phyloP scores from a whole-genome alignment of 2,113 vertebrate species.

The Chlamydotis undulata region DNA sequence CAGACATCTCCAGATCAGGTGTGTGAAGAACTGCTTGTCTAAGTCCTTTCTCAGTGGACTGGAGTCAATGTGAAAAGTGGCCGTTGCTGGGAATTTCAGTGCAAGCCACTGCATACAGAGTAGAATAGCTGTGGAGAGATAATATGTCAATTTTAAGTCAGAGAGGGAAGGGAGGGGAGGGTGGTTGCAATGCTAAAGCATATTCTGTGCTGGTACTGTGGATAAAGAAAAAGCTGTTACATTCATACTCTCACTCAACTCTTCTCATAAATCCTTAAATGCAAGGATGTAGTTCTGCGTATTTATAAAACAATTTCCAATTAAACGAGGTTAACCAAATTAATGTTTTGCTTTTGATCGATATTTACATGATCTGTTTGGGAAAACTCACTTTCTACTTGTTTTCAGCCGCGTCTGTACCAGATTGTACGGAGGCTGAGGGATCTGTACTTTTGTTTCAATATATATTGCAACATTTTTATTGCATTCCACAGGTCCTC shows the following conservation, averaged over 20 bases:
- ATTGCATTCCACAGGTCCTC: constrained; percentile 94
- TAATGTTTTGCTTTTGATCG: not conserved
- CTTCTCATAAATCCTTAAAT: not conserved
- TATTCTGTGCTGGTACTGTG: not conserved
- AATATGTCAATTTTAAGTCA: not conserved
- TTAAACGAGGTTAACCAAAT: not conserved
- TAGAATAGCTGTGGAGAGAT: not conserved
- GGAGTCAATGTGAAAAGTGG: not conserved
- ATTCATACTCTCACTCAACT: not conserved
- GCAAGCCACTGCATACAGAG: not conserved
- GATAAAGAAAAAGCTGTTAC: not conserved
- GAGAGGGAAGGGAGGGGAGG: not conserved
- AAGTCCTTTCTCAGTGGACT: not conserved
- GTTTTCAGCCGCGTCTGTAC: constrained; percentile 69
- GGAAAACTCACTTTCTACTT: constrained; percentile 67
- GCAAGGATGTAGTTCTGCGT: not conserved
- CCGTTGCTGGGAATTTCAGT: not conserved
- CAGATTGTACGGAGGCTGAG: constrained; percentile 73
- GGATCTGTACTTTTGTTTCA: constrained; percentile 73
- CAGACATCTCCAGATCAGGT: not conserved
- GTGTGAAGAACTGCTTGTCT: not conserved
- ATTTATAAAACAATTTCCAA: not conserved
- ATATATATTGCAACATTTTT: constrained; percentile 86
- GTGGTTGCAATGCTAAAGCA: not conserved
- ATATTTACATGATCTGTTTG: not conserved